Evolutionary conservation across 2,888 invertebrate genomes (phyloP), one percentile per base, ranked within the genome.

Genomic region (Hecatera dysodea): DNA sequence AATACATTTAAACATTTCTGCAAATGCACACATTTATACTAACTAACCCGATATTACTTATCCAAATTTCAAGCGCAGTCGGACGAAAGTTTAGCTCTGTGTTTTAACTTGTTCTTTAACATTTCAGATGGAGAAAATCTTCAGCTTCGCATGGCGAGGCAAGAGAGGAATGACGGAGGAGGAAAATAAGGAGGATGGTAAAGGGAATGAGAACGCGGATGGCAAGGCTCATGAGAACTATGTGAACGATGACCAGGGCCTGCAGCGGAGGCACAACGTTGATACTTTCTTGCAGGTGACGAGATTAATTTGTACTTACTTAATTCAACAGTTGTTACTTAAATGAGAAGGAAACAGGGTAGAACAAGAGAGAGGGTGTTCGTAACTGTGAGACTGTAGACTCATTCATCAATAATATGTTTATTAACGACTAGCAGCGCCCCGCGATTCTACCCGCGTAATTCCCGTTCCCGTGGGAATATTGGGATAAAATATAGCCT

Each of bases 41-140:
- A 7, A 7, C 19, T 44, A 7, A 44, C 19, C 19, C 29, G 9
- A 61, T 39, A 52, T 67, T 57, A 19, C 7, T n/a, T 39, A 12
- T 33, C 36, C 48, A 56, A 50, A 39, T 44, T 56, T 22, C 15
- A 36, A 65, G 3, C 66, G 67, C 78, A 72, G 67, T 81, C 67
- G 50, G 57, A 2, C 44, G n/a, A 55, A 24, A 61, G 3, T 0
- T 46, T 7, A 19, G 11, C 66, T 12, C 24, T 9, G 11, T 55
- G 7, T 57, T 80, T 59, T 36, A 50, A 75, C 22, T 56, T 15
- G 3, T 12, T 2, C 50, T 4, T 3, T 0, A 42, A 52, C 15
- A 65, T 75, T 85, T 12, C 94, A 99, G 99, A 98, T 99, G 98
- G 98, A 99, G 95, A 98, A 98, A 93, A 98, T 99, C 93, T 98